Conservation (phyloP, 2,797 vertebrate genomes). For the Danio kyathit region DNA sequence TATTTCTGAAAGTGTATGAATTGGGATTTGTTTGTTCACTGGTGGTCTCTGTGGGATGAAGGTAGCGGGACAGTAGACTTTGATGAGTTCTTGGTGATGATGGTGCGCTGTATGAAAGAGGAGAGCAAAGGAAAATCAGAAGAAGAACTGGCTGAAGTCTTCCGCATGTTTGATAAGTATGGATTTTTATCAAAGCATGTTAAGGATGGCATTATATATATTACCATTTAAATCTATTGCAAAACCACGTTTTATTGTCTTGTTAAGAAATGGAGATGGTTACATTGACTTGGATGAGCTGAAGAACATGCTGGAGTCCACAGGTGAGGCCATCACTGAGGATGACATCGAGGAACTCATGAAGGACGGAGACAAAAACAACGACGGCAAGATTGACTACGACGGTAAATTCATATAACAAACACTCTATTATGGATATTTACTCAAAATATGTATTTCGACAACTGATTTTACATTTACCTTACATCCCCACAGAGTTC, state of each 20-base stretch:
- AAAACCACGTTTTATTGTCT: neutral
- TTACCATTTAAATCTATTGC: neutral
- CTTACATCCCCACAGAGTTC: slow-evolving; percentile 75
- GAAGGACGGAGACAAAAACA: slow-evolving; percentile 86
- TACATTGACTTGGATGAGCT: slow-evolving; percentile 85
- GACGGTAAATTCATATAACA: slow-evolving; percentile 70
- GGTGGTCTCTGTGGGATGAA: slow-evolving; percentile 62
- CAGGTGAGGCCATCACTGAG: slow-evolving; percentile 83
- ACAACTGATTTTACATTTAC: neutral
- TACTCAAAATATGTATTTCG: neutral
- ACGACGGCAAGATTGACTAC: slow-evolving; percentile 85
- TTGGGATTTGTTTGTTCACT: neutral
- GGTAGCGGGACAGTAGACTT: slow-evolving; percentile 98
- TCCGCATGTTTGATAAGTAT: slow-evolving; percentile 95
- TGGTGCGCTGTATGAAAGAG: slow-evolving; percentile 99
- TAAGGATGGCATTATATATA: neutral
- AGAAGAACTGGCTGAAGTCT: slow-evolving; percentile 95
- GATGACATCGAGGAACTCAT: slow-evolving; percentile 85
- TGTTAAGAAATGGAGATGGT: slow-evolving; percentile 81
- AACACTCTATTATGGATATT: no score
- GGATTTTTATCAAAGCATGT: neutral
- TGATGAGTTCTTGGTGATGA: slow-evolving; percentile 98
- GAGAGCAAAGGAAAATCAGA: slow-evolving; percentile 99
- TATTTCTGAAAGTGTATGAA: no score
- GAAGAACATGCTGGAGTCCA: slow-evolving; percentile 81